phyloP scores from a whole-genome alignment of 2,888 invertebrate species.

The Octonoba sinensis region DNA sequence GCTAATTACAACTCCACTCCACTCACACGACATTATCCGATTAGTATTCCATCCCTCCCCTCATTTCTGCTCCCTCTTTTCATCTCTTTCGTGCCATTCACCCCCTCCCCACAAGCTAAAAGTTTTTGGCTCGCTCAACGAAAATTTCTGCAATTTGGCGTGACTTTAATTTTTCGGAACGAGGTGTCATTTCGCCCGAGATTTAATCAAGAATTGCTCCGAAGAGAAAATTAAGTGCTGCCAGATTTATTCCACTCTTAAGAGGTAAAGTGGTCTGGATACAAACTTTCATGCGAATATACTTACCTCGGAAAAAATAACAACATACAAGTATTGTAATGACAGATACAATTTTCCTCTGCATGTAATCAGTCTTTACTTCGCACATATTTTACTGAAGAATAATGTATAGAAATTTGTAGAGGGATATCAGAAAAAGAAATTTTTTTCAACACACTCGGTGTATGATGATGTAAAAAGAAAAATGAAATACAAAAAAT shows the following conservation, averaged over 20 bases:
- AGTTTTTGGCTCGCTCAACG: conserved; percentile 64
- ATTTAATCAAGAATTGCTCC: conserved; percentile 59
- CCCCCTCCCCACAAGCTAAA: conserved; percentile 15
- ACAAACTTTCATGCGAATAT: too few species aligned
- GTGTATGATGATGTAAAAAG: too few species aligned
- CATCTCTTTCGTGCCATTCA: not conserved
- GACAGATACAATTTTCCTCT: too few species aligned
- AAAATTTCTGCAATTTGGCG: conserved; percentile 64
- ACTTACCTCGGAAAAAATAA: too few species aligned
- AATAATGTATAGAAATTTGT: too few species aligned
- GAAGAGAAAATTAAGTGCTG: conserved; percentile 61
- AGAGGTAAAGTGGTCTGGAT: not conserved
- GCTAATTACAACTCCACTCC: conserved; percentile 63
- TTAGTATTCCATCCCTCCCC: conserved; percentile 45
- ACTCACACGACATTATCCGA: conserved; percentile 63
- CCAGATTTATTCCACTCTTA: conserved; percentile 19
- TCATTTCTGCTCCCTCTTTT: conserved; percentile 9
- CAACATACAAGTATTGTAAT: too few species aligned
- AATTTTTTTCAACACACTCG: too few species aligned
- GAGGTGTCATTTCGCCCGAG: conserved; percentile 61
- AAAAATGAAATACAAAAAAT: too few species aligned
- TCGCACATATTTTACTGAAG: too few species aligned
- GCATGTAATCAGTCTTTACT: too few species aligned
- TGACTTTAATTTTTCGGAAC: conserved; percentile 63
- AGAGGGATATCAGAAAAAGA: too few species aligned